Evolutionary conservation across 2,888 invertebrate genomes (phyloP).

Genomic region (Bembecia ichneumoniformis): DNA sequence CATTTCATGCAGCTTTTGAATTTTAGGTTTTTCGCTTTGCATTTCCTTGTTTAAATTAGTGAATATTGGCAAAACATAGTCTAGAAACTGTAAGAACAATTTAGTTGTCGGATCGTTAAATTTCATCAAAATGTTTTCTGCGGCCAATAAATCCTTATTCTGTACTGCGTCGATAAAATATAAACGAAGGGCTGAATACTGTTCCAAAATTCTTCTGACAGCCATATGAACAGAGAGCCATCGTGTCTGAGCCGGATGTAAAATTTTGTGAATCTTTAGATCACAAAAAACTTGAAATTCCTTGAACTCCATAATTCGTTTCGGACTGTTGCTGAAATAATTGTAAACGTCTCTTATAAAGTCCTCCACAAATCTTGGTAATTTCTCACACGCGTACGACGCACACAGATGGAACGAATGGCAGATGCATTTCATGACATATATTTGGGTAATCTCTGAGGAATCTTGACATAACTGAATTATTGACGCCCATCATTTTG

Average conservation of each 20-base stretch:
- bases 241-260: conserved; percentile 9
- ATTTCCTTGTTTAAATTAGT: not conserved
- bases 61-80: conserved; percentile 6
- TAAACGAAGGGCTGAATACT: conserved; percentile 4
- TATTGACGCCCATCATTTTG: not conserved
- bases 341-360: conserved; percentile 13
- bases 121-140: conserved; percentile 3
- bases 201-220: conserved; percentile 7
- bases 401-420: conserved; percentile 9
- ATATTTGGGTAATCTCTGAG: not conserved
- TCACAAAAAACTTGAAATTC: conserved; percentile 6
- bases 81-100: conserved; percentile 6
- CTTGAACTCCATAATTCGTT: conserved; percentile 9
- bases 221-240: conserved; percentile 9
- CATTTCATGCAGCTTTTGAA: no score
- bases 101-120: conserved; percentile 5
- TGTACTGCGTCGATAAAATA: conserved; percentile 4
- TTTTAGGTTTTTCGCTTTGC: not conserved
- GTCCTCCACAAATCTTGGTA: conserved; percentile 13
- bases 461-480: not conserved
- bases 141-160: conserved; percentile 1
- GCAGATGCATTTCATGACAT: not conserved
- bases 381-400: conserved; percentile 14
- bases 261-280: conserved; percentile 5
- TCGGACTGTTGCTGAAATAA: conserved; percentile 12